Evolutionary conservation across 2,888 invertebrate genomes (phyloP).

Genomic region (Chirona hameri): DNA sequence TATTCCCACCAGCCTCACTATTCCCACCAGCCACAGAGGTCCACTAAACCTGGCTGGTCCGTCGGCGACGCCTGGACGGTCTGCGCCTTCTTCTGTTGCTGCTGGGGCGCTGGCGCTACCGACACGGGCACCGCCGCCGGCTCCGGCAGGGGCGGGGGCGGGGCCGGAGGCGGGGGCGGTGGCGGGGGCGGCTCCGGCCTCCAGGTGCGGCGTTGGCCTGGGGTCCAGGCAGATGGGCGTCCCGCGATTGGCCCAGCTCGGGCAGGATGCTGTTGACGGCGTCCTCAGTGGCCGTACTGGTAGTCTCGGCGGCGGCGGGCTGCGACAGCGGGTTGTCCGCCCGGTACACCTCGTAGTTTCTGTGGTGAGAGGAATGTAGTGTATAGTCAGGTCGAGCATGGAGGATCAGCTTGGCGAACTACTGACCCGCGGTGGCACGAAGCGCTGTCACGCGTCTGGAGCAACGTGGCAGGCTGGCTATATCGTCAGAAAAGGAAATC

Average conservation of each 20-base stretch:
- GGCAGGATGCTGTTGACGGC: conserved; percentile 27
- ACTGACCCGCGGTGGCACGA: no score
- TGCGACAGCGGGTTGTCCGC: conserved; percentile 3
- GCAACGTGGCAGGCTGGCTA: no score
- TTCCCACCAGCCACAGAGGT: no score
- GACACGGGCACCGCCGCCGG: not conserved
- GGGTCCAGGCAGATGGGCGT: not conserved
- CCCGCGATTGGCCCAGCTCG: not conserved
- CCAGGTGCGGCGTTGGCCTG: not conserved
- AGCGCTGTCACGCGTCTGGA: no score
- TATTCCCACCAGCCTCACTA: no score
- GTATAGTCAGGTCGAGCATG: no score
- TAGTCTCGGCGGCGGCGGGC: conserved; percentile 35
- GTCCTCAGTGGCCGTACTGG: conserved; percentile 47
- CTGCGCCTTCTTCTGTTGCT: no score
- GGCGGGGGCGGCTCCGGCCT: not conserved
- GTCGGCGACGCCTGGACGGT: no score
- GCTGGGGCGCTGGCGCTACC: no score
- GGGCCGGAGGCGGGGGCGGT: not conserved
- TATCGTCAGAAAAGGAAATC: no score
- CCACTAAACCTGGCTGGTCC: no score
- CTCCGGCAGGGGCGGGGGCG: not conserved
- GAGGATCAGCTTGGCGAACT: no score
- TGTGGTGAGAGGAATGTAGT: conserved; percentile 43
- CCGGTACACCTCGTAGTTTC: conserved; percentile 44